Base-by-base conservation (phyloP, 1,140 invertebrate genomes). In the Bombyx mandarina region DNA sequence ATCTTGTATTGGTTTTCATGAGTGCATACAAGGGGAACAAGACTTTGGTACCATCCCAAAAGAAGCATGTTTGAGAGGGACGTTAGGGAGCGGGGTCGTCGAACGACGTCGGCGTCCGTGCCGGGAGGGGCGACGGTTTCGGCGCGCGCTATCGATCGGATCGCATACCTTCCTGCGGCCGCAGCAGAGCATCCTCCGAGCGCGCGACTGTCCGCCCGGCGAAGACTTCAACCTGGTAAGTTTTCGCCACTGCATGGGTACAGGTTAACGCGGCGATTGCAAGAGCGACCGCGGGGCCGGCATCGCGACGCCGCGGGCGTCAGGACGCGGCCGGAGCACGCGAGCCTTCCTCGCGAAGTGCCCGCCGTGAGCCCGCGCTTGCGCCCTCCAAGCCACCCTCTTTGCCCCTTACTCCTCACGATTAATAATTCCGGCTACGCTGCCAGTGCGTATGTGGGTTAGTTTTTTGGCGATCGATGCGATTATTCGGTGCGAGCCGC, bases 171-270 rank as follows among this genome's bases (percentile, higher is more conserved):
- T 94, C 91, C 93, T 93, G 89, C 93, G 92, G 90, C 93, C 93
- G 92, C 93, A 94, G 91, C 93, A 94, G 90, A 94, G 93, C 93
- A 94, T 94, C 91, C 90, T 92, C 91, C 91, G 91, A 90, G 91
- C 91, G 89, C 92, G 92, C 89, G 92, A 92, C 89, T 91, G 90
- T 90, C 91, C 91, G 79, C 82, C 86, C 80, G 84, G 80, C 82
- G 90, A 89, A 91, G 91, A 91, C 90, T 92, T 93, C 89, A 92
- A 90, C 89, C 91, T 91, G 88, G 91, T 90, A 85, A 93, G 89
- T 90, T 91, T 93, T 88, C 91, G 90, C 91, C 91, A 93, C 91
- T 93, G 91, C 91, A 93, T 93, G 86, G 79, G 81, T 78, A 65
- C 67, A 67, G 75, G 71, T 77, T 78, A 81, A 63, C 74, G 85